Evolutionary conservation across 1,140 invertebrate genomes (phyloP), one percentile per base, ranked within the genome.

Genomic region (Cydia fagiglandana): DNA sequence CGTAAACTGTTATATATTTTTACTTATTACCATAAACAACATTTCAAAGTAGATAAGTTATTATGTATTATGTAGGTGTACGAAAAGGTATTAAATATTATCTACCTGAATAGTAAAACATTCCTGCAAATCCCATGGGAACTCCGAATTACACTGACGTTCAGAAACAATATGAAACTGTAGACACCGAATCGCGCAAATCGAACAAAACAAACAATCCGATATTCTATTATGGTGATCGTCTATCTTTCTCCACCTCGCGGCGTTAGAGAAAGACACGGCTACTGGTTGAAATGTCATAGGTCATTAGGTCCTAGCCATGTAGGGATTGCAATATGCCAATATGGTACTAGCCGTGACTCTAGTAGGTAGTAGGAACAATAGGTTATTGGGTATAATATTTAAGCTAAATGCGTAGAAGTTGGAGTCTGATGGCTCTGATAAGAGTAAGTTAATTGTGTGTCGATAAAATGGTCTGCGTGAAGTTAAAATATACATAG

Each of bases 231-330:
- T 89, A 90, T 89, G 85, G 88, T 73, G 76, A 84, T 90, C 83
- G 73, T 73, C 70, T 79, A 34, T 88, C 83, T 78, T 75, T 79
- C 76, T 91, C 83, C 70, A 80, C 64, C 85, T 61, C 80, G 74
- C 47, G n/a, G 45, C 12, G 74, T 74, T 75, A 79, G 84, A 90
- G 77, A 66, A 76, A 84, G 88, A 90, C 73, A 24, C 79, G 64
- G 77, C 50, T 83, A 88, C 77, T 79, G 84, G 88, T 89, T 91
- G 87, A 92, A 92, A 92, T 89, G 90, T 92, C 89, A 84, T 87
- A 92, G 90, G 90, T 92, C 90, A 91, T 91, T 90, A 92, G 90
- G 90, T 92, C 84, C 88, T 74, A 74, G 79, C 89, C 88, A 87
- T 91, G 84, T 92, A 90, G 66, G 88, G 90, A 81, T 84, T 73